Evolutionary conservation across 2,888 invertebrate genomes (phyloP).

Genomic region (Apamea monoglypha): DNA sequence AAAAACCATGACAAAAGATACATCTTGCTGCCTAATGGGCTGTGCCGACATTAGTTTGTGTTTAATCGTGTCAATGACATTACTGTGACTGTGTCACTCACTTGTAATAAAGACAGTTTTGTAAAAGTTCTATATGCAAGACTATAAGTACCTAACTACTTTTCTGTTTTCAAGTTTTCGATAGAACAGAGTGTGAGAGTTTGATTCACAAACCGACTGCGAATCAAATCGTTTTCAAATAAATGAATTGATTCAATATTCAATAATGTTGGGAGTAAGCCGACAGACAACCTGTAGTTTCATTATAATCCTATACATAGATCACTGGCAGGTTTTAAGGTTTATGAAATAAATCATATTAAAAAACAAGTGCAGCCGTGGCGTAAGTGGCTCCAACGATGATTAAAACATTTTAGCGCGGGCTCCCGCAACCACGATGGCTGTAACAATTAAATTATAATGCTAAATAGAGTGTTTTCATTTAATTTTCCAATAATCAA

Average conservation of each 20-base stretch:
- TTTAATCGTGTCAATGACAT: slow-evolving; percentile 13
- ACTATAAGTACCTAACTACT: not conserved
- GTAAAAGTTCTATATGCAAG: not conserved
- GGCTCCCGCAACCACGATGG: slow-evolving; percentile 5
- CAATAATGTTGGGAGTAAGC: not conserved
- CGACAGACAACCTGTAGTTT: not conserved
- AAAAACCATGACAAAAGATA: slow-evolving; percentile 31
- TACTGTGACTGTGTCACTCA: not conserved
- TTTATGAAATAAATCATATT: not conserved
- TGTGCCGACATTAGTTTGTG: slow-evolving; percentile 11
- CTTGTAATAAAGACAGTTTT: not conserved
- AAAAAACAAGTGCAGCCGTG: not conserved
- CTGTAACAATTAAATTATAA: slow-evolving; percentile 23
- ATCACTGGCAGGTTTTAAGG: not conserved
- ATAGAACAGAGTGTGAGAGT: not conserved
- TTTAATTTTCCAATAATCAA: slow-evolving; percentile 27
- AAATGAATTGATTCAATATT: slow-evolving; percentile 1
- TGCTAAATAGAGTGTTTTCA: slow-evolving; percentile 7
- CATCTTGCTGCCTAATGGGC: slow-evolving; percentile 32
- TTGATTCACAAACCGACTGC: not conserved
- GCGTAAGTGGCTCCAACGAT: slow-evolving; percentile 1
- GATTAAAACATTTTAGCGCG: slow-evolving; percentile 34
- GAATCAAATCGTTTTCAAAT: not conserved
- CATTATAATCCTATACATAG: not conserved
- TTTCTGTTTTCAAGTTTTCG: no score